These are phyloP conservation scores for Aphidius gifuensis DNA, from an alignment of 1,140 invertebrate genomes.

Conservation along the genomic window DNA sequence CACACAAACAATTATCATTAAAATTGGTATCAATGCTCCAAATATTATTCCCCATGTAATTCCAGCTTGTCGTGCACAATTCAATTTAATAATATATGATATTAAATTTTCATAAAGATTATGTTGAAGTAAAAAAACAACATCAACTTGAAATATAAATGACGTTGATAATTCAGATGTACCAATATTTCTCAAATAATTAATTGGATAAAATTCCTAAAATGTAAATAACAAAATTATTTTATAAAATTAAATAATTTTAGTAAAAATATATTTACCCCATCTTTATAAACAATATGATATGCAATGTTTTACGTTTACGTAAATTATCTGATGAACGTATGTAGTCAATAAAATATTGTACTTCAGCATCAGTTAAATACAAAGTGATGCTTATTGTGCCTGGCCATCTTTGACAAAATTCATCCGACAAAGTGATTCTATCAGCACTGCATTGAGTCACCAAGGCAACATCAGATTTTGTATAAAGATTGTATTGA, in stretches of 20 bases:
- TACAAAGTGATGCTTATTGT: conserved; percentile 87
- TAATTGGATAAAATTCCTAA: conserved; percentile 89
- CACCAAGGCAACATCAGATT: conserved; percentile 79
- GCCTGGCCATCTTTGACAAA: conserved; percentile 84
- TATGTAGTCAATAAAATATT: conserved; percentile 77
- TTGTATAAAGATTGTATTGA: conserved; percentile 60
- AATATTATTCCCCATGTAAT: conserved; percentile 74
- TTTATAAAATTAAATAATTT: conserved; percentile 14
- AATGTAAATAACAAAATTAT: conserved; percentile 32
- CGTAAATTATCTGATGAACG: conserved; percentile 72
- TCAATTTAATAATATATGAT: conserved; percentile 59
- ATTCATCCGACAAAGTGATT: conserved; percentile 79
- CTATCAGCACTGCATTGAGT: conserved; percentile 87
- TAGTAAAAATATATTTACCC: conserved; percentile 54
- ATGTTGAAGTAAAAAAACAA: conserved; percentile 88
- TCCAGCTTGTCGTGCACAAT: conserved; percentile 68
- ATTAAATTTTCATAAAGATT: conserved; percentile 76
- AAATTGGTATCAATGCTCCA: conserved; percentile 70
- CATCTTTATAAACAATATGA: conserved; percentile 90
- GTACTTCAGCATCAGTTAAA: conserved; percentile 84
- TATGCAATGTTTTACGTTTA: conserved; percentile 83
- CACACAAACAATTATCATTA: conserved; percentile 69
- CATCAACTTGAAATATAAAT: conserved; percentile 86
- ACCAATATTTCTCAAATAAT: conserved; percentile 86
- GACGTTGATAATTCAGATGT: conserved; percentile 77